Conservation (phyloP, 2,113 vertebrate species). For the Grallaria varia region DNA sequence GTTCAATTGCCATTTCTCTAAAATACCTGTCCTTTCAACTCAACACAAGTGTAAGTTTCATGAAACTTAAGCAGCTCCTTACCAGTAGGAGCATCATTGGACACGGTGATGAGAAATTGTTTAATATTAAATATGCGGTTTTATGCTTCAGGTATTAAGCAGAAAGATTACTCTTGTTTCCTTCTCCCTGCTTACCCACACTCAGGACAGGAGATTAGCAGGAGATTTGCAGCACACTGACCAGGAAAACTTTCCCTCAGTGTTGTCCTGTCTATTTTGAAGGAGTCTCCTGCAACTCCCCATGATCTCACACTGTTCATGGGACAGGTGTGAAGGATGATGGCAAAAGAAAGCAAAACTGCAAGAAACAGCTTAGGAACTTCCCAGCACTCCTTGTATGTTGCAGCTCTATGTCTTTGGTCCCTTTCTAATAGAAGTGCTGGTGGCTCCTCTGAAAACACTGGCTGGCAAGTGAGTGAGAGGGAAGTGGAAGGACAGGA, state of each 20-base stretch:
- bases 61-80: neutral
- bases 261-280: neutral
- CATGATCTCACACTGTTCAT: neutral
- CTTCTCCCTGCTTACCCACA: neutral
- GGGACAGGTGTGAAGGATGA: neutral
- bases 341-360: neutral
- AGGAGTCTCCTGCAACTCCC: neutral
- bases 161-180: neutral
- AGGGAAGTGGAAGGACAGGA: neutral
- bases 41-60: neutral
- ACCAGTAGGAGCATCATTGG: rapidly evolving
- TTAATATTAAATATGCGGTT: neutral
- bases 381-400: neutral
- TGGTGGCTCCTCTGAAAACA: neutral
- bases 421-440: neutral
- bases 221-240: neutral
- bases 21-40: neutral
- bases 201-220: neutral
- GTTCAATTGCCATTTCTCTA: neutral
- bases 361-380: neutral
- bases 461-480: neutral
- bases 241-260: neutral
- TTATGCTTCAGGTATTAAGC: neutral
- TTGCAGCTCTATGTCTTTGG: neutral
- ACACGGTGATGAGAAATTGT: neutral